Percentiles rank a stretch among this genome's conserved stretches.
phyloP scores from a whole-genome alignment of 2,113 vertebrate species.

The Struthidea cinerea region DNA sequence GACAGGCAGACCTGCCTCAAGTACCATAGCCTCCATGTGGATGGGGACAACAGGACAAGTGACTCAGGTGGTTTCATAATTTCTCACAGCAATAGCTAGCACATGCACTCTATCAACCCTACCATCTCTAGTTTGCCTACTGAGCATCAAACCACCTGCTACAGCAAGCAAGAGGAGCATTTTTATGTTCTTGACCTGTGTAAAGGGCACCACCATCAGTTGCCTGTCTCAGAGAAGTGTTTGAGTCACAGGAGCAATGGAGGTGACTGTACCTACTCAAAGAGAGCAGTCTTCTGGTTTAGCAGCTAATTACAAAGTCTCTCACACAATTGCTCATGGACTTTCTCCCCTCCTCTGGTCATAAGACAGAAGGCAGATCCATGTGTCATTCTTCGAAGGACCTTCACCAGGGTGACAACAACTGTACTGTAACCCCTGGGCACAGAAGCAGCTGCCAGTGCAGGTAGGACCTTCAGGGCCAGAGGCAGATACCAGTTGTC shows the following conservation, averaged over 20 bases:
- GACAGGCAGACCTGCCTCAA: constrained; percentile 29
- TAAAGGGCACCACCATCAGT: not conserved
- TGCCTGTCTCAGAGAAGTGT: not conserved
- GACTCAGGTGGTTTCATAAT: constrained; percentile 3
- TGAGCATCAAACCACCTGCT: not conserved
- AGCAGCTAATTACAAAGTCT: not conserved
- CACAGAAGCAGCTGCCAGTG: not conserved
- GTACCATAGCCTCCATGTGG: not conserved
- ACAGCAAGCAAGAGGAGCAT: not conserved
- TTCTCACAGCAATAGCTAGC: not conserved
- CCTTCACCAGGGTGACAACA: not conserved
- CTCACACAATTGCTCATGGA: not conserved
- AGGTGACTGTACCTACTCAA: not conserved
- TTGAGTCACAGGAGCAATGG: not conserved
- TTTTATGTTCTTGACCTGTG: not conserved
- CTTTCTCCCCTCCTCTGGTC: not conserved
- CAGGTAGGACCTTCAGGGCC: not conserved
- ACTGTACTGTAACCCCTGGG: not conserved
- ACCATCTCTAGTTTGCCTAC: not conserved
- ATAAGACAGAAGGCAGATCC: not conserved
- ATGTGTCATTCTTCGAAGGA: not conserved
- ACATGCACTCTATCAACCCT: not conserved
- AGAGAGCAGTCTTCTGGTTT: not conserved
- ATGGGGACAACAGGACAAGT: not conserved
- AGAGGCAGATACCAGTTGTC: not conserved